Evolutionary conservation across 2,797 vertebrate genomes (phyloP).

Genomic region (Lithobates sylvaticus): DNA sequence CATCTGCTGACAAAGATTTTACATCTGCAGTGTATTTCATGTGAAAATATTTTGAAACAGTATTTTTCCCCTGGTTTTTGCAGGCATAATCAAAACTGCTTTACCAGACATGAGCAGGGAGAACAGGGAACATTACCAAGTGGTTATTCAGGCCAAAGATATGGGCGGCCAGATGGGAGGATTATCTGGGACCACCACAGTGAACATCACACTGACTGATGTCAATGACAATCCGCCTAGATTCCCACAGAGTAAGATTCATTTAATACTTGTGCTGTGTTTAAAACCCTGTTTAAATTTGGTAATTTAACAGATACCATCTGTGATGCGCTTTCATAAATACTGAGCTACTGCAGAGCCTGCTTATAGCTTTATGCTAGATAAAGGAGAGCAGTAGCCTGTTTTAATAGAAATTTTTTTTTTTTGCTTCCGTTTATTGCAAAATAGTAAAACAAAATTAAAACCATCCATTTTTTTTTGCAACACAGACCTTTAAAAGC

Average conservation of each 20-base stretch:
- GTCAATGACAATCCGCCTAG: constrained; percentile 96
- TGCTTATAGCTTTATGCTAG: constrained; percentile 55
- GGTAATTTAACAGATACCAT: constrained; percentile 52
- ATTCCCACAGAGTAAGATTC: constrained; percentile 90
- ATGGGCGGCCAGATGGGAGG: constrained; percentile 99
- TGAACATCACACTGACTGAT: constrained; percentile 93
- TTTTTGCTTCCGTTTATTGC: constrained; percentile 50
- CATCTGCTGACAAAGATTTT: constrained; percentile 9
- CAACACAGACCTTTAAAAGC: constrained; percentile 9
- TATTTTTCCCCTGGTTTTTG: constrained; percentile 45
- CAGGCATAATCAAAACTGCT: constrained; percentile 95
- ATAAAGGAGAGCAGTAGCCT: constrained; percentile 41
- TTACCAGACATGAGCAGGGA: constrained; percentile 96
- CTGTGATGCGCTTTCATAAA: constrained; percentile 20
- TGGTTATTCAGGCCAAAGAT: constrained; percentile 97
- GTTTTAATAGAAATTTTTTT: constrained; percentile 22
- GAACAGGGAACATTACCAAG: constrained; percentile 93
- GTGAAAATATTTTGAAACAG: constrained; percentile 14
- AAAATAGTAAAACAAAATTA: constrained; percentile 57
- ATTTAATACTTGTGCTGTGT: constrained; percentile 42
- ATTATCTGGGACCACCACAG: constrained; percentile 90
- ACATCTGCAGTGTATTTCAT: constrained; percentile 6
- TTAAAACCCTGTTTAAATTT: constrained; percentile 47
- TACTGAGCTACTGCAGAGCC: constrained; percentile 22
- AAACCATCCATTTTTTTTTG: constrained; percentile 49